Evolutionary conservation across 2,113 vertebrate genomes (phyloP), one percentile per base, ranked within the genome.

Genomic region (Meleagris gallopavo): DNA sequence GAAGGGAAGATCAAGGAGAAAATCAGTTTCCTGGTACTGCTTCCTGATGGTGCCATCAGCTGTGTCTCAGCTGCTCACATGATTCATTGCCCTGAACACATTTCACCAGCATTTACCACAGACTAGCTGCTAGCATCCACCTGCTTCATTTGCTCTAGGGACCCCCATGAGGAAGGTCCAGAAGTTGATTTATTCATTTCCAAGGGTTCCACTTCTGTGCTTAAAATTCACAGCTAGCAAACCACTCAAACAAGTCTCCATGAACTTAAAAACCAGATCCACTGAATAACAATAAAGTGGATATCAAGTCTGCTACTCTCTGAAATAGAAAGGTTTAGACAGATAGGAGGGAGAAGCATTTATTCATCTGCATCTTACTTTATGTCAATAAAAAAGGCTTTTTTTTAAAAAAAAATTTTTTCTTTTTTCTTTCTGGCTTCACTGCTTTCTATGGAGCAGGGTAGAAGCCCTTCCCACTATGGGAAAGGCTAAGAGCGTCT

Each of bases 1-100:
- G 14, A 58, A 84, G 30, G 43, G 16, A 87, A 20, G 16, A 69
- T 73, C 0, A 50, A 50, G 15, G 46, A 32, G 76, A 36, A 61
- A 30, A 32, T 36, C 38, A 81, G 40, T 50, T 85, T 66, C 43
- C 71, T 45, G 50, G 0, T 11, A 58, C 6, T 66, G 43, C 32
- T 77, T 83, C 62, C 18, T 1, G 0, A 27, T 1, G 1, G 41
- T 13, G 25, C 2, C 40, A 67, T 60, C 79, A 70, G 67, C 61
- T 86, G 52, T 22, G 9, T 50, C 87, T 62, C 89, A 58, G 50
- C 75, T 48, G 62, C 69, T 58, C 2, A 0, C 43, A 25, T 88
- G 86, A 97, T 77, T 94, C 77, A 90, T 15, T 20, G 20, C 48
- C 45, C 25, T 76, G 55, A 25, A 25, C 43, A 27, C 40, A 55